Evolutionary conservation across 2,113 vertebrate genomes (phyloP), one percentile per base, ranked within the genome.

Genomic region (Pipa parva): DNA sequence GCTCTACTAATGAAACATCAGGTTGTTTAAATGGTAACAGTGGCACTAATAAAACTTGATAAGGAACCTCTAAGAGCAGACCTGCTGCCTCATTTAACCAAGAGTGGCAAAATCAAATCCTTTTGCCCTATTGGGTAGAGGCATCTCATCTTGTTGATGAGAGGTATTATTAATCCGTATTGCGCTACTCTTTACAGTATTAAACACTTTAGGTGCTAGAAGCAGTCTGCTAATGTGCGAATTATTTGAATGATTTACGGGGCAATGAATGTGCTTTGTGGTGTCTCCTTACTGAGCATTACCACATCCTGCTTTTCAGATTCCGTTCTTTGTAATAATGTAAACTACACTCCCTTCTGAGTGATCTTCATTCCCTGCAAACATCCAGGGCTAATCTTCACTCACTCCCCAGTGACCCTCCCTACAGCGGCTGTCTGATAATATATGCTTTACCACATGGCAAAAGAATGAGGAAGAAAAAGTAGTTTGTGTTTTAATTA

Each of bases 281-380:
- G 46, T 49, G 46, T 49, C 46, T 22, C 22, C 46, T 49, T 49
- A 49, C 46, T 9, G 46, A 49, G 21, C 9, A 49, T 49, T 21
- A 49, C 46, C 21, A 49, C 46, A 49, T 49, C 46, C 46, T 49
- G 21, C 20, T 49, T 49, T n/a, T 49, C 18, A 49, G 46, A 49
- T 49, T 49, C 46, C 46, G 22, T 49, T 49, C 46, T 49, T 49
- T 49, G 46, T 49, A 22, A 22, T 20, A 49, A 49, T 49, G 18
- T 49, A 49, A 49, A 22, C 46, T 49, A 49, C 21, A 49, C 46
- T 49, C 46, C 46, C 46, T 49, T 49, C 18, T 49, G 46, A 49
- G 46, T 49, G 46, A 22, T 24, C 46, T 49, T 24, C 21, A 5
- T 49, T 21, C 46, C 21, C 4, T 22, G 46, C 9, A 8, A 49